Conservation (phyloP, 1,140 invertebrate species). For the Meloidogyne hapla region DNA sequence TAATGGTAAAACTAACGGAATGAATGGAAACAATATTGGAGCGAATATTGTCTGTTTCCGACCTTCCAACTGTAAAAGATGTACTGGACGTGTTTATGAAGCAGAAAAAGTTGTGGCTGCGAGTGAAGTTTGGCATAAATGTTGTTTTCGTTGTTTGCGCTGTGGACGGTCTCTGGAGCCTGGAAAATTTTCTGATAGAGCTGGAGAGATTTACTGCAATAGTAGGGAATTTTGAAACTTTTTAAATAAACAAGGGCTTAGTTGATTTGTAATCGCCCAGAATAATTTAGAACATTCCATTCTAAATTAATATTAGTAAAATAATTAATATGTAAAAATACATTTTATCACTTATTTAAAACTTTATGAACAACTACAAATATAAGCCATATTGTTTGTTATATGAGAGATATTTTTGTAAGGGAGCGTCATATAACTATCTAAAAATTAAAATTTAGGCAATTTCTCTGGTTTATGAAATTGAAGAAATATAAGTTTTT, state of each 20-base stretch:
- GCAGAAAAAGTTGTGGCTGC: constrained; percentile 42
- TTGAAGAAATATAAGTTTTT: no score
- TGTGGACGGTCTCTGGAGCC: constrained; percentile 41
- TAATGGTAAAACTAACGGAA: background rate
- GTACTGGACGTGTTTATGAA: constrained; percentile 29
- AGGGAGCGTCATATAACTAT: no score
- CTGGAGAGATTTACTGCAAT: constrained; percentile 36
- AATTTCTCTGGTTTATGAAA: no score
- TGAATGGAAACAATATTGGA: background rate
- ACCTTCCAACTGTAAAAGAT: constrained; percentile 29
- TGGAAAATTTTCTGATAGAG: constrained; percentile 41
- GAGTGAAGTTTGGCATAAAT: constrained; percentile 38
- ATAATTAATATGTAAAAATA: no score
- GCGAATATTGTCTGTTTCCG: background rate
- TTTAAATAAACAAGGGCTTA: background rate
- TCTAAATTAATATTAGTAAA: no score
- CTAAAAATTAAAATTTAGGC: no score
- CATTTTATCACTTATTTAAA: no score
- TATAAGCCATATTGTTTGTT: no score
- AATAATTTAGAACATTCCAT: no score
- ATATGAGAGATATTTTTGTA: no score
- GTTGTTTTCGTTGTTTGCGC: constrained; percentile 36
- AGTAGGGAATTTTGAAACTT: constrained; percentile 16
- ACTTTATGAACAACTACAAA: no score
- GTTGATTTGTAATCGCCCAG: no score